phyloP scores from a whole-genome alignment of 2,113 vertebrate genomes.

The Mesocricetus auratus region DNA sequence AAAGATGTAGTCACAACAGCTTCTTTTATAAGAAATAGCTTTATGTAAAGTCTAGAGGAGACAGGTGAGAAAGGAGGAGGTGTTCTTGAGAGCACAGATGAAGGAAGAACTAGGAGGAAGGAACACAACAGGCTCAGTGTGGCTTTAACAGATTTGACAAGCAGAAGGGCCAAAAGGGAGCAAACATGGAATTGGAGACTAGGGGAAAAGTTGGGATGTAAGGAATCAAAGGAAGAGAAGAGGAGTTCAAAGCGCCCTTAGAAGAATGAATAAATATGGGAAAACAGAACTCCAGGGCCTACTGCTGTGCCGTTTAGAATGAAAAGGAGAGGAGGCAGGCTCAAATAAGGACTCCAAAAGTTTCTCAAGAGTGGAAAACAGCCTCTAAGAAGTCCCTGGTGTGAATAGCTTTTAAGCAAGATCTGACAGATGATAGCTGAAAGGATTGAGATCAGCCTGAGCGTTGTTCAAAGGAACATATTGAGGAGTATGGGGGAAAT shows the following conservation, averaged over 20 bases:
- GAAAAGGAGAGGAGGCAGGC: not conserved
- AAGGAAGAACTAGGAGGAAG: not conserved
- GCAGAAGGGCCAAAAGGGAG: not conserved
- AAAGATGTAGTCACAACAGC: not conserved
- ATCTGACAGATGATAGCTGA: slow-evolving; percentile 12
- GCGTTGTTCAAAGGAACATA: slow-evolving; percentile 9
- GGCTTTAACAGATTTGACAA: not conserved
- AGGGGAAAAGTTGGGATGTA: not conserved
- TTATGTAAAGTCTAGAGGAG: not conserved
- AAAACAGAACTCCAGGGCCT: not conserved
- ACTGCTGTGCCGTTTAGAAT: not conserved
- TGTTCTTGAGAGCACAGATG: not conserved
- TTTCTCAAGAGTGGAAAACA: not conserved
- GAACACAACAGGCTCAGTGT: not conserved
- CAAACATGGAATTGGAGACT: not conserved
- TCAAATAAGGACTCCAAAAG: slow-evolving; percentile 5
- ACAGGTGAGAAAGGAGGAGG: not conserved
- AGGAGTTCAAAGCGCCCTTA: not conserved
- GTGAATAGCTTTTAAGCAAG: slow-evolving; percentile 33
- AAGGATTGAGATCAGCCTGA: slow-evolving; percentile 25
- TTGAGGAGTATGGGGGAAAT: not conserved
- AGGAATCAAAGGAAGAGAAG: not conserved
- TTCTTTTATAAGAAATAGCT: not conserved
- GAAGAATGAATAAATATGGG: not conserved
- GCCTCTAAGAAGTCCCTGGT: not conserved